Evolutionary conservation across 2,113 vertebrate species (phyloP).

Genomic region (Actinemys pallida): DNA sequence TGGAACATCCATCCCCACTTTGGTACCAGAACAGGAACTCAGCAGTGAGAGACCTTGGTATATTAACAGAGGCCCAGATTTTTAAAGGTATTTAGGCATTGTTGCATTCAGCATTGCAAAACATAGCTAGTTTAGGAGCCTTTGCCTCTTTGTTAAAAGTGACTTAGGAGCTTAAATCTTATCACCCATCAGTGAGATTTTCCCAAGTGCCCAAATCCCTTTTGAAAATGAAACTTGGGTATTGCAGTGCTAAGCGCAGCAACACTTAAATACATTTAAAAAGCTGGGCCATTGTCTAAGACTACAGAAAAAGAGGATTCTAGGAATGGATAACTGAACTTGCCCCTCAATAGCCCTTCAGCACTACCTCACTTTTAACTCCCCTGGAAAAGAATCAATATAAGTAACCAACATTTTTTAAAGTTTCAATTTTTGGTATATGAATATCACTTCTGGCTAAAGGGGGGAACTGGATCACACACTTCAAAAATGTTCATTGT

Average conservation of each 20-base stretch:
- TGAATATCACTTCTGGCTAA: constrained; percentile 1
- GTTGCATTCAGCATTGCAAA: too few species aligned
- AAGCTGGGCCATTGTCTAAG: background rate
- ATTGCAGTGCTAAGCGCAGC: too few species aligned
- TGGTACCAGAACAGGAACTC: constrained; percentile 59
- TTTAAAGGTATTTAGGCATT: too few species aligned
- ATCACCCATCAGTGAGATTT: too few species aligned
- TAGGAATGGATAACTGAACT: constrained; percentile 42
- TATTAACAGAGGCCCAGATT: constrained; percentile 1
- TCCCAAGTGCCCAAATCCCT: too few species aligned
- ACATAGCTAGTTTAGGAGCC: too few species aligned
- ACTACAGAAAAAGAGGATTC: constrained; percentile 26
- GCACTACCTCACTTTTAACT: constrained; percentile 38
- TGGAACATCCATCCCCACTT: constrained; percentile 41
- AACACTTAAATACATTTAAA: too few species aligned
- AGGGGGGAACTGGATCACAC: constrained; percentile 15
- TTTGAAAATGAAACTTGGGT: too few species aligned
- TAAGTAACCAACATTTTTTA: background rate
- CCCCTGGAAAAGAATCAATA: constrained; percentile 47
- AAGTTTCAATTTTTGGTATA: background rate
- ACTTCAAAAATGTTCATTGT: background rate
- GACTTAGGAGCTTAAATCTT: too few species aligned
- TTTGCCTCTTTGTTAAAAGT: too few species aligned
- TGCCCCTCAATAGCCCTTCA: constrained; percentile 41
- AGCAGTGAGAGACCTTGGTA: background rate